Base-by-base conservation (phyloP, 1,140 invertebrate genomes). In the Microplitis demolitor region DNA sequence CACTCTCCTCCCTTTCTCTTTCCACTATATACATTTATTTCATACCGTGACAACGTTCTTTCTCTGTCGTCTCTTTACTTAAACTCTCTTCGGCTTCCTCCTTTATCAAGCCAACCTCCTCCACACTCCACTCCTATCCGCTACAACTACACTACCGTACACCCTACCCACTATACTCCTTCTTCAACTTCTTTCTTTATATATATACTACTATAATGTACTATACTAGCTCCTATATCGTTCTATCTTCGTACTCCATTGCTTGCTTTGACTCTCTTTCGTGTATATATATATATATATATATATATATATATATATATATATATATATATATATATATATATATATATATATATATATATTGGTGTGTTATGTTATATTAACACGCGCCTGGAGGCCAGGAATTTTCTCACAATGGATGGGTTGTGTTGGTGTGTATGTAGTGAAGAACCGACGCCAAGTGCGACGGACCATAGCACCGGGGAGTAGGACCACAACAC, bases 341-440 rank as follows among this genome's bases (percentile, higher is more conserved):
- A 39, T 74, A 66, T 45, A 45, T 45, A 45, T 45, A 45, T 45
- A 45, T 45, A 45, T 9, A 45, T 45, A 45, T 45, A 45, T 45
- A 8, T 45, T 45, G 0, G 39, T 45, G 39, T 45, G 39, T 45
- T 45, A 45, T 8, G 39, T 45, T 77, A 68, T 69, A 72, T 78
- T 76, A 76, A 77, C 76, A 74, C 74, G 73, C 75, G 75, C 79
- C 78, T 79, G 79, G 80, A 81, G 80, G 80, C 76, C 78, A 80
- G 79, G 81, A 83, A 84, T 79, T 80, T 77, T 83, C 80, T 81
- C 80, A 84, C 83, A 85, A 85, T 85, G 82, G 82, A 78, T 80
- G 78, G 80, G 79, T 82, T 78, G 84, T 85, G 80, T 84, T 81
- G 76, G 84, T 83, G 82, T 45, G 11, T 11, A 45, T 45, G 39